A percentile compares a stretch with the other conserved stretches of the same genome.
Evolutionary conservation across 2,888 invertebrate species (phyloP).

Genomic region (Drosophila kuntzei): DNA sequence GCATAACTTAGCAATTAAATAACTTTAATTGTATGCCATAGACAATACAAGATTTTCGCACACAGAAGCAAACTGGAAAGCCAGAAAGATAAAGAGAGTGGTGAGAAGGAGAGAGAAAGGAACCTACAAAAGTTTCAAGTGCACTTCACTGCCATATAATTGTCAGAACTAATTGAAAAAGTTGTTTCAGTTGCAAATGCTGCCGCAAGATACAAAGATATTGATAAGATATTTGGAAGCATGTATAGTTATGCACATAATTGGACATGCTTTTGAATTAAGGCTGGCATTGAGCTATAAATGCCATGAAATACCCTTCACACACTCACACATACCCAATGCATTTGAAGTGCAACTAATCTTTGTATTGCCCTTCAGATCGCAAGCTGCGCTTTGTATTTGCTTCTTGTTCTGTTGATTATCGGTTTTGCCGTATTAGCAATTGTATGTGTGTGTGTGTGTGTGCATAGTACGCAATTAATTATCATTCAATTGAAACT

Average conservation of each 20-base stretch:
- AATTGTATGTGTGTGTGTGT: constrained; percentile 16
- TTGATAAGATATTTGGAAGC: constrained; percentile 21
- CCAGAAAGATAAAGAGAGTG: not conserved
- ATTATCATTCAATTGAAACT: constrained; percentile 77
- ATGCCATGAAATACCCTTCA: constrained; percentile 31
- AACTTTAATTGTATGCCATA: constrained; percentile 44
- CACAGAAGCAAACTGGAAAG: not conserved
- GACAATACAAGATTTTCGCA: constrained; percentile 27
- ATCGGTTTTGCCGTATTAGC: constrained; percentile 63
- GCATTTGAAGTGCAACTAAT: constrained; percentile 55
- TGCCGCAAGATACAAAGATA: constrained; percentile 43
- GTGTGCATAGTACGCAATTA: constrained; percentile 66
- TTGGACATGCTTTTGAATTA: constrained; percentile 37
- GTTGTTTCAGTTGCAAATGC: constrained; percentile 54
- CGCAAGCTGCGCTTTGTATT: constrained; percentile 49
- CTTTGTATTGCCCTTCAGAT: constrained; percentile 55
- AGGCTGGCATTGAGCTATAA: constrained; percentile 32
- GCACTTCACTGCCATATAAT: constrained; percentile 65
- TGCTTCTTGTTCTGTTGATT: constrained; percentile 71
- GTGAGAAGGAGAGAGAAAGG: constrained; percentile 3
- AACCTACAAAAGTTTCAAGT: constrained; percentile 62
- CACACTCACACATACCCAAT: constrained; percentile 5
- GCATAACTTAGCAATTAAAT: constrained; percentile 55
- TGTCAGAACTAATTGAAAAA: constrained; percentile 74
- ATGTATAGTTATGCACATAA: constrained; percentile 16